Evolutionary conservation across 2,113 vertebrate species (phyloP).

Genomic region (Mormoops blainvillei): DNA sequence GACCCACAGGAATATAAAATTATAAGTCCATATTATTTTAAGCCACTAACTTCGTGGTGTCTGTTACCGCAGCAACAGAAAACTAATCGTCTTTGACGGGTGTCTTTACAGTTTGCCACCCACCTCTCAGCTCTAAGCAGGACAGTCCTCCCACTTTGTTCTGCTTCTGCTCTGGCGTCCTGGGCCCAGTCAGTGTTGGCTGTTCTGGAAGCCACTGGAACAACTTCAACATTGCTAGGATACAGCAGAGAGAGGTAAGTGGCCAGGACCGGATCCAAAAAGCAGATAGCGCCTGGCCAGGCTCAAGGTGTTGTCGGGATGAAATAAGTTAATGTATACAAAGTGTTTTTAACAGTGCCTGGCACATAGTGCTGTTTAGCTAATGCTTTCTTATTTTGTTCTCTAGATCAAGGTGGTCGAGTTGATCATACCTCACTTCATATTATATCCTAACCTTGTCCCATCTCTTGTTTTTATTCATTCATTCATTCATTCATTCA

Average conservation of each 20-base stretch:
- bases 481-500: no score
- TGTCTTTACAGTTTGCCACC: background rate
- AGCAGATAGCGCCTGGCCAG: background rate
- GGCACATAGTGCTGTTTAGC: background rate
- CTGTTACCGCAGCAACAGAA: background rate
- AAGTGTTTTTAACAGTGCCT: background rate
- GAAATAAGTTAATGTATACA: background rate
- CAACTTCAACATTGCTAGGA: background rate
- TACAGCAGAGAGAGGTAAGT: background rate
- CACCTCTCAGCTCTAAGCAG: background rate
- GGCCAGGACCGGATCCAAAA: background rate
- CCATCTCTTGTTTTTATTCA: background rate
- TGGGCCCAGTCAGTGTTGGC: background rate
- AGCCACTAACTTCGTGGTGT: no score
- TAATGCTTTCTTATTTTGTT: background rate
- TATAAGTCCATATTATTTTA: background rate
- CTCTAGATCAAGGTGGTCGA: background rate
- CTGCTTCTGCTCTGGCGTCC: background rate
- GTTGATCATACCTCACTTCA: background rate
- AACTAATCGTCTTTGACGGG: no score
- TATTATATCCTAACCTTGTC: background rate
- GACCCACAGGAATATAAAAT: background rate
- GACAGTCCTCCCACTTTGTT: background rate
- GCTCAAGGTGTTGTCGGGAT: background rate
- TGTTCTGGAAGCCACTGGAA: background rate